Base-by-base conservation (phyloP, 1,140 invertebrate genomes). In the Danaus plexippus region DNA sequence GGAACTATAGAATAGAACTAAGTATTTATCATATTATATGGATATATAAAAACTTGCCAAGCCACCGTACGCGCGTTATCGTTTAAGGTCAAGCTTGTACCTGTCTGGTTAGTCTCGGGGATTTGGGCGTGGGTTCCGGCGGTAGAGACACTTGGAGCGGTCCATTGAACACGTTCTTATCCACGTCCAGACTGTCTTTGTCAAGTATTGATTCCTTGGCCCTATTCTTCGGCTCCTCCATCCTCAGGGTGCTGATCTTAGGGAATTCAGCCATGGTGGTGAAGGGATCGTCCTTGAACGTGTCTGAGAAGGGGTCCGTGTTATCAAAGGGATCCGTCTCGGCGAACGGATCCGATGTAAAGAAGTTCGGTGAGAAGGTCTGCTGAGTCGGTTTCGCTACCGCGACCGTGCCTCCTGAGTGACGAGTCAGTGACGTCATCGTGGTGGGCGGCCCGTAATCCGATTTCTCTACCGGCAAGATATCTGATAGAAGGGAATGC, bases 291-390 rank as follows among this genome's bases (percentile, higher is more conserved):
- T 87, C 86, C 53, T 85, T 80, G 63, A 85, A 80, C 22, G 85
- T 80, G 55, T 91, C 90, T 11, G 88, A 89, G 74, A 92, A 92
- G 7, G 90, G 91, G 75, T 92, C 91, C 22, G 88, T 87, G 70
- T 89, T 89, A 65, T 91, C 90, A 73, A 92, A 92, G 8, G 91
- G 90, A 88, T 92, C 92, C n/a, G 88, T 90, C 74, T 93, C 90
- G 41, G 89, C 90, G 77, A 93, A 93, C 11, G 92, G 92, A 84
- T 93, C 92, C 52, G 88, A 87, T 55, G 88, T 75, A 69, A 87
- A 88, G 59, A 87, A 72, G 53, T 68, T 71, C 12, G 66, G 67
- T 9, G 69, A 57, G 56, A 73, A 77, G 45, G 71, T 52, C 45
- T 52, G 49, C 54, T 69, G 81, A 71, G 67, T 64, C 59, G 74